A percentile compares a stretch with the other conserved stretches of the same genome.
These are phyloP conservation scores for Hydrolagus colliei DNA, from an alignment of 2,797 vertebrate species.

Conservation along the genomic window DNA sequence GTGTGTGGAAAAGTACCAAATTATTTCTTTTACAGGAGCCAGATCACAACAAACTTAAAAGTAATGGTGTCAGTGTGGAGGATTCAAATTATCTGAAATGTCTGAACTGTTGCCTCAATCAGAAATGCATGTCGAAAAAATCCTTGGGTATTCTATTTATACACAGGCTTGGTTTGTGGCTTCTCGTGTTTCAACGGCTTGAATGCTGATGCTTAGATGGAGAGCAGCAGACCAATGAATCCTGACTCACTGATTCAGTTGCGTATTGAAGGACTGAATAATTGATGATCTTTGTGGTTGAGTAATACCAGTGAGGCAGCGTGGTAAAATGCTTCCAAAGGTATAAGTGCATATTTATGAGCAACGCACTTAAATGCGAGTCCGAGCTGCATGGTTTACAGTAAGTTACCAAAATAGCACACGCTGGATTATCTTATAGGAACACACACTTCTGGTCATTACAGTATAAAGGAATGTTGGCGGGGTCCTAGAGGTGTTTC, in stretches of 20 bases:
- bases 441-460: too few relatives aligned
- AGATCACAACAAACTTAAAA: background rate
- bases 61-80: background rate
- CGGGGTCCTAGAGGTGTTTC: too few relatives aligned
- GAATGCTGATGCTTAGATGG: background rate
- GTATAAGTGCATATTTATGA: background rate
- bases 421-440: too few relatives aligned
- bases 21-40: too few relatives aligned
- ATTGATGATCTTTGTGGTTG: background rate
- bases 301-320: background rate
- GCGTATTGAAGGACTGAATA: background rate
- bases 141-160: too few relatives aligned
- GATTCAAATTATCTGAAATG: background rate
- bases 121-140: background rate
- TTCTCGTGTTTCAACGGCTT: background rate
- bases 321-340: background rate
- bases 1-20: too few relatives aligned
- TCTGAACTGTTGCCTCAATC: background rate
- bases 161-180: background rate
- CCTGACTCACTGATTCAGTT: background rate
- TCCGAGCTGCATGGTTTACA: too few relatives aligned
- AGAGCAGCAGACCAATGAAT: background rate
- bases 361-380: background rate
- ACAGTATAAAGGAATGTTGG: too few relatives aligned
- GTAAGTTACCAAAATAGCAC: background rate